Evolutionary conservation across 2,797 vertebrate genomes (phyloP), one percentile per base, ranked within the genome.

Genomic region (Oophaga sylvatica): DNA sequence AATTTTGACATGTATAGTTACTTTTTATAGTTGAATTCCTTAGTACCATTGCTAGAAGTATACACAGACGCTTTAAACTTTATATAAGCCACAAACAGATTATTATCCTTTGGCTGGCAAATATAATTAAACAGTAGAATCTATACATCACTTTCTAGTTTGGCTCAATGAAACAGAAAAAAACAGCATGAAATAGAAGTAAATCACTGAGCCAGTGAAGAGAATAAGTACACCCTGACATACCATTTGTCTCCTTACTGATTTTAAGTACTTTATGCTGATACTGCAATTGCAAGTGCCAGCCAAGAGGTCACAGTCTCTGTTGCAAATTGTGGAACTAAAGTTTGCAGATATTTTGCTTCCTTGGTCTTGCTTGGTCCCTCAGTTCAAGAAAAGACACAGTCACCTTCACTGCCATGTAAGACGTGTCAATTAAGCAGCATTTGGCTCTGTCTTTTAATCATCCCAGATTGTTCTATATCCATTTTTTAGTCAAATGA

Each of bases 141-240:
- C 75, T 75, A 75, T 75, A 53, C 41, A 75, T 53, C 71, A 53
- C 71, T 77, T 56, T 75, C 13, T 0, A 79, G 56, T 41, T 63
- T 57, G 87, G 41, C 88, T 90, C 88, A 88, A 78, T 90, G 85
- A 45, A 87, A 1, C 79, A 89, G 12, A 41, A 81, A 81, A 53
- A 26, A 26, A 7, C 80, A 48, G 35, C 20, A 48, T 65, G 31
- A 81, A 65, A 41, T 63, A 84, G 19, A 41, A 56, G 56, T 75
- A 84, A 84, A 75, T 84, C 68, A 45, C 56, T 26, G 31, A 60
- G 53, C 68, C 81, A 84, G 57, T 29, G 22, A 76, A 59, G 56
- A 84, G 17, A 63, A 63, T 81, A 84, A 84, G 68, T 84, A 84
- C 31, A 45, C 56, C 60, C 41, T 76, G 71, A 84, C 71, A 26